These are phyloP conservation scores for Pseudochirops cupreus DNA, from an alignment of 2,797 vertebrate species.

Conservation along the genomic window DNA sequence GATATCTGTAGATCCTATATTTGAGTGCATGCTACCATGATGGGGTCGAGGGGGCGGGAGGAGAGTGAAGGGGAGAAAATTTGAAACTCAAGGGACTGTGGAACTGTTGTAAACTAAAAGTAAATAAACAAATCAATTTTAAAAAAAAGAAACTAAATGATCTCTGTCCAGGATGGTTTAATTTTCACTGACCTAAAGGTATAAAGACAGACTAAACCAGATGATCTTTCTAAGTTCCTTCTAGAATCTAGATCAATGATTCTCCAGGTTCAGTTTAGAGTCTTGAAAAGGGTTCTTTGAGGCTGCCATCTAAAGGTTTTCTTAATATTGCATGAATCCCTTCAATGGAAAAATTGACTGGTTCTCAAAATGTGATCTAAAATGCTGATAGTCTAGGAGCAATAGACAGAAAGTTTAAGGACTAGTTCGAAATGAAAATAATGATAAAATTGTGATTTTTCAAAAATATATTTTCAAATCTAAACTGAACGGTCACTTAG, in stretches of 20 bases:
- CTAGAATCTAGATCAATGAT: background rate
- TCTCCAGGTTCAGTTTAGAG: background rate
- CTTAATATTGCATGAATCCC: background rate
- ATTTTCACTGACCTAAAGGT: no score
- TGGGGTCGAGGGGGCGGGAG: no score
- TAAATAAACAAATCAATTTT: no score
- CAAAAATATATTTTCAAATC: background rate
- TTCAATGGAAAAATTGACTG: background rate
- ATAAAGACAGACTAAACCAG: background rate
- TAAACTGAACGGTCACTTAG: background rate
- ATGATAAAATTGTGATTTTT: background rate
- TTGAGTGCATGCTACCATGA: no score
- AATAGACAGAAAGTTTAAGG: background rate
- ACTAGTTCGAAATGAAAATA: background rate
- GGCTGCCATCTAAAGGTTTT: background rate
- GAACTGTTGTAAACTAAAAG: no score
- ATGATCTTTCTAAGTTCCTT: background rate
- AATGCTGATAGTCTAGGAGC: background rate
- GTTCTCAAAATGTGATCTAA: background rate
- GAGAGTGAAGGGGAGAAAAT: no score
- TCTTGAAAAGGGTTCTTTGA: background rate
- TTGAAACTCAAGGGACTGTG: no score
- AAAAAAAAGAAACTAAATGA: background rate
- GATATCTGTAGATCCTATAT: no score
- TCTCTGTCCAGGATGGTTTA: background rate